phyloP scores from a whole-genome alignment of 2,113 vertebrate species.

The Aramus guarauna region DNA sequence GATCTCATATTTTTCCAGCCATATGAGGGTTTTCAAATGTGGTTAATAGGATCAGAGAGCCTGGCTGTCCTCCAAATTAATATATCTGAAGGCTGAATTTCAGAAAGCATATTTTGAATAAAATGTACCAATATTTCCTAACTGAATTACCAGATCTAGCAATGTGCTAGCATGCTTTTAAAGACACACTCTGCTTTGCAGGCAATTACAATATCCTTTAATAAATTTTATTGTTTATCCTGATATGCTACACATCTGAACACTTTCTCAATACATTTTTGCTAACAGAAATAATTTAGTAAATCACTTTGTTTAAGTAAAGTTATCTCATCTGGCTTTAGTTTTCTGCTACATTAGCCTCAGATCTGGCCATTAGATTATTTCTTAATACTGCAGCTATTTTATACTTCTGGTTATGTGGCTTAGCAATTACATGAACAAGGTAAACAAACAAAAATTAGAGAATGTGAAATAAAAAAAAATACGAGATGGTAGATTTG shows the following conservation, averaged over 20 bases:
- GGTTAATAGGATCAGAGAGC: conserved; percentile 29
- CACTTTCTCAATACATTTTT: neutral
- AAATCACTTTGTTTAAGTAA: neutral
- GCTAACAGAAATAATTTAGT: neutral
- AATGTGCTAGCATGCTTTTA: neutral
- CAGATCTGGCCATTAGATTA: neutral
- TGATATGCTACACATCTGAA: neutral
- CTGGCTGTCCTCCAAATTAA: conserved; percentile 23
- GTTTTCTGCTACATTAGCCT: conserved; percentile 16
- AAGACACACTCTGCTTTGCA: neutral
- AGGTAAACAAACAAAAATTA: neutral
- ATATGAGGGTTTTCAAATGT: neutral
- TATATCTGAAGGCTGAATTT: neutral
- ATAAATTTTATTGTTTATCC: neutral
- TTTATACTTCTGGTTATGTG: neutral
- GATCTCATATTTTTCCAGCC: neutral
- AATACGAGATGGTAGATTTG: neutral
- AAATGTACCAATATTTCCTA: conserved; percentile 1
- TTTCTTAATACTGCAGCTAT: neutral
- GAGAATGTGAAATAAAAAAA: neutral
- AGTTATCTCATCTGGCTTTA: neutral
- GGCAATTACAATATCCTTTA: neutral
- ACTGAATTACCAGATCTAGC: neutral
- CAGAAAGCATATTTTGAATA: neutral
- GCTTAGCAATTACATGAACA: neutral